Evolutionary conservation across 2,113 vertebrate genomes (phyloP).

Genomic region (Mus pahari): DNA sequence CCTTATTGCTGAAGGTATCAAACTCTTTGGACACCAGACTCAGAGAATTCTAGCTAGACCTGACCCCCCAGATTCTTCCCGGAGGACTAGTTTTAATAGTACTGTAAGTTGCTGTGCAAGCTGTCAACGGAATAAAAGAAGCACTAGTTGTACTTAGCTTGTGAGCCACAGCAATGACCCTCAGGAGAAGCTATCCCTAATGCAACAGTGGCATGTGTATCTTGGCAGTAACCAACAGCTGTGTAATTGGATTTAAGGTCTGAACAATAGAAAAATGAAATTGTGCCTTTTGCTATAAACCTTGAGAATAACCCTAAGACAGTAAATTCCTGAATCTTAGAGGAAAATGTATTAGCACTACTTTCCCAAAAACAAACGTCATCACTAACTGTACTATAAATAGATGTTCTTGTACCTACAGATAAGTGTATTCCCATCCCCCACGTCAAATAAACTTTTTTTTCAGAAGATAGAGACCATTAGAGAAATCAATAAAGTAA

Average conservation of each 20-base stretch:
- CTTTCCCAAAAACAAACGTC: neutral
- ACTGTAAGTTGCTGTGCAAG: neutral
- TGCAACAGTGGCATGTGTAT: neutral
- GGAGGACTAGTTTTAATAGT: no score
- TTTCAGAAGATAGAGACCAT: neutral
- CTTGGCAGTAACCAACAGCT: neutral
- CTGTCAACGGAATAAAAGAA: neutral
- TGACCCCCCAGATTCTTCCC: neutral
- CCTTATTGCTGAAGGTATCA: neutral
- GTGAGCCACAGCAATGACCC: neutral
- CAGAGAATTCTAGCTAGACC: neutral
- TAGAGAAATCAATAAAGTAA: neutral
- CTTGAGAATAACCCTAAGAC: neutral
- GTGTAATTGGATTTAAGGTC: neutral
- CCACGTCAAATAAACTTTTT: neutral
- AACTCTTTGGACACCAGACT: neutral
- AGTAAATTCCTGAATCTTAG: neutral
- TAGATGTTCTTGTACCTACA: neutral
- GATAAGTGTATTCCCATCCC: neutral
- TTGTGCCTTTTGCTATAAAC: neutral
- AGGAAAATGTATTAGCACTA: neutral
- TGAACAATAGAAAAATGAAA: neutral
- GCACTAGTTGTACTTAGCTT: neutral
- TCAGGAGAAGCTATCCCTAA: neutral
- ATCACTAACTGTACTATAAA: neutral